These are phyloP conservation scores for Tachina lurida DNA, from an alignment of 2,888 invertebrate genomes.

Conservation along the genomic window DNA sequence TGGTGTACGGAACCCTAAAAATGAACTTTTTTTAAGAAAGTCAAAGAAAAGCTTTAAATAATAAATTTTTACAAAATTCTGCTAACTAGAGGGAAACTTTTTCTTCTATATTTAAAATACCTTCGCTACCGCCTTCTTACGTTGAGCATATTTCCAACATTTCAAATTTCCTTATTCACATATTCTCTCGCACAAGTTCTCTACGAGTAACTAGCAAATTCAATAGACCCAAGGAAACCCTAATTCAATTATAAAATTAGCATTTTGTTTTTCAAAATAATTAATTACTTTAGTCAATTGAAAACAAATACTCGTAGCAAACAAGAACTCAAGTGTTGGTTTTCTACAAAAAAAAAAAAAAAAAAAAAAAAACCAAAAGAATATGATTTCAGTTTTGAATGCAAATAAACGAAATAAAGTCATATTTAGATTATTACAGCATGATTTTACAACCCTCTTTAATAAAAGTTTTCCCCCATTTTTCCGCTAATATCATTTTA, in stretches of 20 bases:
- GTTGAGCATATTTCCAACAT: background rate
- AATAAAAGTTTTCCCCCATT: slow-evolving; percentile 34
- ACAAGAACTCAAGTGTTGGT: slow-evolving; percentile 32
- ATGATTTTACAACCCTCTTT: slow-evolving; percentile 35
- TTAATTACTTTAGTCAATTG: slow-evolving; percentile 45
- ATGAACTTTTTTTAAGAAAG: too few relatives aligned
- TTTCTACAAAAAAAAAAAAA: background rate
- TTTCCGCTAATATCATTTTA: slow-evolving; percentile 16
- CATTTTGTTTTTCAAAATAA: slow-evolving; percentile 20
- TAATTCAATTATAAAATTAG: slow-evolving; percentile 36
- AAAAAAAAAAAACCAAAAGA: too few relatives aligned
- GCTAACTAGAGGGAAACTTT: background rate
- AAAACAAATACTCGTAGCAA: slow-evolving; percentile 20
- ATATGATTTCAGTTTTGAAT: slow-evolving; percentile 11
- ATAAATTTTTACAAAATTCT: background rate
- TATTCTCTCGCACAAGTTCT: background rate
- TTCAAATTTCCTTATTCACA: background rate
- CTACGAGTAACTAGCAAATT: slow-evolving; percentile 16
- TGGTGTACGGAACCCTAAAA: too few relatives aligned
- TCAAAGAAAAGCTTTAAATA: too few relatives aligned
- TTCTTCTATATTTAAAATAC: background rate
- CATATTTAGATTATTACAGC: background rate
- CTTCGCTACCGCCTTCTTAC: background rate
- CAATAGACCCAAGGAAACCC: slow-evolving; percentile 36
- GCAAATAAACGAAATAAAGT: slow-evolving; percentile 1